A percentile compares a stretch with the other conserved stretches of the same genome.
phyloP scores from a whole-genome alignment of 2,797 vertebrate genomes.

The Muscicapa comitata region DNA sequence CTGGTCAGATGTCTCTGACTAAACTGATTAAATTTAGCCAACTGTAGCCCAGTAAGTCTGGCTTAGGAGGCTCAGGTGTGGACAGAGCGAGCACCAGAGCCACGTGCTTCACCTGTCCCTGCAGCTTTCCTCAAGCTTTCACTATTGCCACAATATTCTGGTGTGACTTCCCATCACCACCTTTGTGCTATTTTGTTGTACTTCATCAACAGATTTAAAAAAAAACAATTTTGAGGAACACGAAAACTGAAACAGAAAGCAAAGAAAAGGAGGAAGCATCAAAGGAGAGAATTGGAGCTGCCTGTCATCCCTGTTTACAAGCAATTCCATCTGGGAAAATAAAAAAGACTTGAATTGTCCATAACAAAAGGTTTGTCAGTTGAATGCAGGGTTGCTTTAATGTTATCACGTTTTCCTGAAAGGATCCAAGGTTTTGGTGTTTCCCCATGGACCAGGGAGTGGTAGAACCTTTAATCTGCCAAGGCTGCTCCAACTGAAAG shows the following conservation, averaged over 20 bases:
- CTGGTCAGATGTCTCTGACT: neutral
- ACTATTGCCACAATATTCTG: neutral
- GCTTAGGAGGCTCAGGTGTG: neutral
- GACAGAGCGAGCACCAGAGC: neutral
- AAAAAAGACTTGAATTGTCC: neutral
- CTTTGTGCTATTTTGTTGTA: rapidly evolving
- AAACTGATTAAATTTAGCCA: neutral
- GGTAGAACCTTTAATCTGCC: neutral
- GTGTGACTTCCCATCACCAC: neutral
- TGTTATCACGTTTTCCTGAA: neutral
- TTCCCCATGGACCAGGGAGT: neutral
- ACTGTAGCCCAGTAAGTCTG: neutral
- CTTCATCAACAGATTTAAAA: neutral
- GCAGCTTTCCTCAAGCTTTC: neutral
- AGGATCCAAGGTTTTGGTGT: neutral
- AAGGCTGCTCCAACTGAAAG: neutral
- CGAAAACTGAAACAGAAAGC: neutral
- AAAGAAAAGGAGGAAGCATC: neutral
- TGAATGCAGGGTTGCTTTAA: neutral
- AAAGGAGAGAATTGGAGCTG: neutral
- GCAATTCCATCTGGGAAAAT: neutral
- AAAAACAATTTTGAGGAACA: neutral
- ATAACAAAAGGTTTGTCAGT: neutral
- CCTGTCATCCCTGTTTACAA: neutral
- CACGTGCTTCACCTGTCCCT: neutral